Base-by-base conservation (phyloP, 2,797 vertebrate species). In the Enteromius unitaeniatus region DNA sequence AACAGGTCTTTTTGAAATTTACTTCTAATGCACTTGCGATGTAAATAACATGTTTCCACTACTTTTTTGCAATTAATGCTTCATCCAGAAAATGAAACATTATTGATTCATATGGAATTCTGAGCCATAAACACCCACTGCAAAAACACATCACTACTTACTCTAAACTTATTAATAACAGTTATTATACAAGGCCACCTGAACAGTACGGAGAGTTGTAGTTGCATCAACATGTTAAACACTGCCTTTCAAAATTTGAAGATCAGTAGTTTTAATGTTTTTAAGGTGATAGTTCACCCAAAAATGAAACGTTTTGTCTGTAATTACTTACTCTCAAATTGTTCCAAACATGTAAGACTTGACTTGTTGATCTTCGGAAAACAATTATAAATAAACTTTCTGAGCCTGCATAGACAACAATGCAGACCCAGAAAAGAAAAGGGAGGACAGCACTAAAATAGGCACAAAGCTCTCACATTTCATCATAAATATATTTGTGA, bases 91-190 rank as follows among this genome's bases (percentile, higher is more conserved):
- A 45, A 42, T 23, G 0, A 69, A n/a, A 13, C 19, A 53, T 53
- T 19, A 53, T 3, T 21, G 19, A 53, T 21, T 21, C 7, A 58
- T 23, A 23, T 0, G 10, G n/a, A 42, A n/a, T 34, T 34, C 17
- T 53, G 26, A 74, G 17, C 4, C 19, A 53, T 73, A 74, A 74
- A 74, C 4, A 31, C 70, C 45, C 26, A 47, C 40, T 28, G 9
- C n/a, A 78, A 21, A 31, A 78, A 47, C 23, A 28, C 58, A 64
- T 49, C 15, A 77, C 55, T 77, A 77, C 34, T 28, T 62, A 78
- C 55, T 62, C 4, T 9, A 65, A 65, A 31, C 42, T 19, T 34
- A 26, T 64, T 26, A 78, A 65, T 28, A 72, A 49, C 68, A 4
- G 13, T 45, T 9, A 70, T 17, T 45, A 70, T 47, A 26, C 23